A percentile compares a stretch with the other conserved stretches of the same genome.
These are phyloP conservation scores for Fregata magnificens DNA, from an alignment of 2,113 vertebrate species.

Conservation along the genomic window DNA sequence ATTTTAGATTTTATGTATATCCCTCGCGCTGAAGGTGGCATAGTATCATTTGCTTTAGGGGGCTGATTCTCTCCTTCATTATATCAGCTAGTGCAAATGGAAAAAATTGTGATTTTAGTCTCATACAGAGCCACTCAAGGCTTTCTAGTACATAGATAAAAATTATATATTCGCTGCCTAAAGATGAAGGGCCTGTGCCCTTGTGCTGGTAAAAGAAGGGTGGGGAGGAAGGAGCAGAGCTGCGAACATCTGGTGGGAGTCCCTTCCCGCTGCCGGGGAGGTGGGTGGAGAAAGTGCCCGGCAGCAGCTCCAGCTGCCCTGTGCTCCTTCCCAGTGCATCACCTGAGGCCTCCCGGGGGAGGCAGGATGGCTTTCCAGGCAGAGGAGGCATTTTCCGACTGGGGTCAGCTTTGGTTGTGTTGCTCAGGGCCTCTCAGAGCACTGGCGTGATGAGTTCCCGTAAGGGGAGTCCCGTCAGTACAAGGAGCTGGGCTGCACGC, in stretches of 20 bases:
- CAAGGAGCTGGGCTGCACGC: neutral
- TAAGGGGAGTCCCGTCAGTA: neutral
- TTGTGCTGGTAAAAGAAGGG: neutral
- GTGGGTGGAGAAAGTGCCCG: fast-evolving
- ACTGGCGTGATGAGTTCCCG: fast-evolving
- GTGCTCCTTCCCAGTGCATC: neutral
- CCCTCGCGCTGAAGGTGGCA: neutral
- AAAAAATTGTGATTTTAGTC: neutral
- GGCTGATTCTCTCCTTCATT: neutral
- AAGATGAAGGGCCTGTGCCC: neutral
- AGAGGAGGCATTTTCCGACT: neutral
- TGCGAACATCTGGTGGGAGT: fast-evolving
- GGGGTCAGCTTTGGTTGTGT: fast-evolving
- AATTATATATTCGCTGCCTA: neutral
- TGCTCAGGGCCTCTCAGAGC: fast-evolving
- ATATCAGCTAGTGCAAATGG: neutral
- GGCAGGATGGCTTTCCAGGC: neutral
- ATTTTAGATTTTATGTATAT: neutral
- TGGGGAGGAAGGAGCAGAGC: neutral
- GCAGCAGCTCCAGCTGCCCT: neutral
- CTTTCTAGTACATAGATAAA: neutral
- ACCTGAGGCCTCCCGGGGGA: neutral
- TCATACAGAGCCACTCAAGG: neutral
- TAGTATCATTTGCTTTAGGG: neutral
- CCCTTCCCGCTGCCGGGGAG: fast-evolving